A percentile compares a stretch with the other conserved stretches of the same genome.
Evolutionary conservation across 2,797 vertebrate genomes (phyloP).

Genomic region (Microctenopoma steveboyesi): DNA sequence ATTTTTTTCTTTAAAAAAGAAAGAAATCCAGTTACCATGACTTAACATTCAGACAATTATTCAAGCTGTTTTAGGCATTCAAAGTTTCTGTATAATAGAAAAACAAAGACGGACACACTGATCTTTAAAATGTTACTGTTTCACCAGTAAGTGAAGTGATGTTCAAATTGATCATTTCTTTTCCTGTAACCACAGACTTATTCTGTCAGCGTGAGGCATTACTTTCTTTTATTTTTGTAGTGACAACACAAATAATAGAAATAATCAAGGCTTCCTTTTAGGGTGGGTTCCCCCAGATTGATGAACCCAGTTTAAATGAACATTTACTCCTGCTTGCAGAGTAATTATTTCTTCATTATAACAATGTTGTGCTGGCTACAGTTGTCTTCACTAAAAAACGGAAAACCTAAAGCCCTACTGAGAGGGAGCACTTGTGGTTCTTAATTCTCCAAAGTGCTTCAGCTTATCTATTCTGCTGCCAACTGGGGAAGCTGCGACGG

Average conservation of each 20-base stretch:
- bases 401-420: neutral
- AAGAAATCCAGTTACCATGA: no score
- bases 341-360: neutral
- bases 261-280: neutral
- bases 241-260: neutral
- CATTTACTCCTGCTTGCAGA: neutral
- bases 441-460: neutral
- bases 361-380: neutral
- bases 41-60: no score
- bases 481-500: conserved; percentile 10
- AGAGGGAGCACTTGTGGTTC: neutral
- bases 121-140: neutral
- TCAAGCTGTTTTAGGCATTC: neutral
- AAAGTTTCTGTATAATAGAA: neutral
- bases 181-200: neutral
- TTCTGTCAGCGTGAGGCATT: neutral
- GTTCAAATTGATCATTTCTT: neutral
- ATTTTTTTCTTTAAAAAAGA: no score
- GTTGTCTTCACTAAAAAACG: neutral
- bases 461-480: conserved; percentile 8
- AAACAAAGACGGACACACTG: neutral
- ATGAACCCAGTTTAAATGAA: neutral
- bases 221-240: neutral
- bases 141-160: neutral
- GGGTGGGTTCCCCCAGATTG: neutral